Evolutionary conservation across 2,888 invertebrate genomes (phyloP).

Genomic region (Drosophila atripex): DNA sequence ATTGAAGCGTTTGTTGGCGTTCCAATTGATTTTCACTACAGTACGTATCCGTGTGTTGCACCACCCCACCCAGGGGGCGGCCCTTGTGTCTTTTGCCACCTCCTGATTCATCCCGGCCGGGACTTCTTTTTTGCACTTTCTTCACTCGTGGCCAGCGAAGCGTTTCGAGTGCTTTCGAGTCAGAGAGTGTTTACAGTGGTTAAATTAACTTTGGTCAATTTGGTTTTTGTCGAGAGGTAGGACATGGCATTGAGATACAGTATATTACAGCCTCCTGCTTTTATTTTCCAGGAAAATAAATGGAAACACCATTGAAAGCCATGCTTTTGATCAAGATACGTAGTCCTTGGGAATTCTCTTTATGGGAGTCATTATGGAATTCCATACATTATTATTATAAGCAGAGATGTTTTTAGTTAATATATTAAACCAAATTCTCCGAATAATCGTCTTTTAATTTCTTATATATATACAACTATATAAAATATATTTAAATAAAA

Average conservation of each 20-base stretch:
- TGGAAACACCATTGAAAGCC: neutral
- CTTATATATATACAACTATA: neutral
- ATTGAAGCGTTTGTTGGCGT: constrained; percentile 78
- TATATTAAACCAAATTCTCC: no score
- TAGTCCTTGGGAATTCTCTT: neutral
- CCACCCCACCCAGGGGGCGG: neutral
- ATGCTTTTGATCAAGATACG: neutral
- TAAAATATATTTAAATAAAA: neutral
- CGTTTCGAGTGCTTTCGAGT: constrained; percentile 45
- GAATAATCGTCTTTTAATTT: no score
- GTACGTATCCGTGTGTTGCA: constrained; percentile 26
- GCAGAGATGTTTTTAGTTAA: no score
- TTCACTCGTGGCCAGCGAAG: constrained; percentile 36
- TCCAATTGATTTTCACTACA: constrained; percentile 70
- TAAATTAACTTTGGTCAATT: constrained; percentile 80
- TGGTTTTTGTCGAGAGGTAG: constrained; percentile 60
- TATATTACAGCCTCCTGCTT: constrained; percentile 1
- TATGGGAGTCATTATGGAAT: neutral
- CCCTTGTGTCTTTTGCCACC: neutral
- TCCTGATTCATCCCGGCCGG: constrained; percentile 6
- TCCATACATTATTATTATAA: neutral
- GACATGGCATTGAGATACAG: constrained; percentile 42
- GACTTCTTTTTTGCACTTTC: constrained; percentile 12
- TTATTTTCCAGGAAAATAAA: neutral
- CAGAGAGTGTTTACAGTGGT: constrained; percentile 69